Evolutionary conservation across 2,888 invertebrate species (phyloP), one percentile per base, ranked within the genome.

Genomic region (Philonicus albiceps): DNA sequence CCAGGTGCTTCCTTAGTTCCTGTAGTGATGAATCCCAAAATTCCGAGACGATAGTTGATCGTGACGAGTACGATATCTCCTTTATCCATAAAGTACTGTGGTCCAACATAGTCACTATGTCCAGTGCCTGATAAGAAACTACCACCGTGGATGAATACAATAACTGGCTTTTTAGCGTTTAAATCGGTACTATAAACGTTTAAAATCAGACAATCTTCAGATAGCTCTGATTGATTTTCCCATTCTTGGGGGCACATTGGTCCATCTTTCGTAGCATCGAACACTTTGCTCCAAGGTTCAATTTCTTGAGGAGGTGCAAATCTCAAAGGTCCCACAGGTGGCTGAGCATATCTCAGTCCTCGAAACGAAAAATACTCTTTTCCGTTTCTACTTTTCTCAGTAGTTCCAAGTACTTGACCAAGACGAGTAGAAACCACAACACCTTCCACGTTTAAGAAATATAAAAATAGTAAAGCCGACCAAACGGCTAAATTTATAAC

Each of bases 111-210:
- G 86, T 91, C 91, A 87, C 95, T 95, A 88, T 94, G 94, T 0
- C 94, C 95, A 0, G 95, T 94, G 30, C 92, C 92, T 0, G 93
- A 92, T 90, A 95, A 94, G 90, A 95, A 95, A 16, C 93, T 95
- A 0, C 96, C 96, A 0, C 94, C 93, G 91, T 96, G 96, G 87
- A 96, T 93, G 90, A 93, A 95, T 0, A 96, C 93, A 5, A 96
- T 92, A 1, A 96, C 96, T 0, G 96, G 95, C 8, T 89, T 90
- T 75, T 90, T 90, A 43, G 90, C 90, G 13, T 89, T 90, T 49
- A 92, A 81, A 40, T 91, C 90, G 0, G 90, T 89, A 0, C 94
- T 93, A 88, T 94, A 94, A 55, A 95, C 93, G 89, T 94, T 95
- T 6, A 95, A 89, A 13, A 93, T 91, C 11, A 95, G 91, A 88